Evolutionary conservation across 2,888 invertebrate species (phyloP), one percentile per base, ranked within the genome.

Genomic region (Amblyjoppa fuscipennis): DNA sequence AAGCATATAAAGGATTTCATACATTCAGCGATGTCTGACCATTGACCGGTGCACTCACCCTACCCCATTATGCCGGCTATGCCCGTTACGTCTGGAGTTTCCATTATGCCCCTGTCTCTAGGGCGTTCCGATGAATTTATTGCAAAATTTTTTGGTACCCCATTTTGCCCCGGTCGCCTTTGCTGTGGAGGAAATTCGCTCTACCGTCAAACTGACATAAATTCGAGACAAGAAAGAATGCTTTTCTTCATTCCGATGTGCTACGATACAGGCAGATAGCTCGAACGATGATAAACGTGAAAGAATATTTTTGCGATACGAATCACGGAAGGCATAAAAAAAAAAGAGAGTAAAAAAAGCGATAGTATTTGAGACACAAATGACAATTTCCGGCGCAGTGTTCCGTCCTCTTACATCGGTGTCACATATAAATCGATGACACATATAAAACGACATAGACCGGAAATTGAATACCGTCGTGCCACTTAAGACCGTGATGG

Each of bases 381-480:
- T 79, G 82, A 79, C 71, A 56, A 51, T 25, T 75, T 76, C 76
- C 82, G 81, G 41, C 56, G 41, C 56, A 45, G 6, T 53, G 53
- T 74, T 80, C 41, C 66, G 56, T 53, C 20, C 34, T 56, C 31
- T 74, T 34, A 64, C 64, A 64, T 51, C 64, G 25, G 16, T 31
- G 53, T 53, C 45, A 49, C 16, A 41, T 41, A 49, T 49, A 49
- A 49, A 49, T 49, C 45, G 45, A 53, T 73, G 73, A 80, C 45
- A 41, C 16, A 28, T 25, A 74, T 68, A 66, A 16, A 75, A 75
- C 59, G 74, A 70, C 64, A 73, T 75, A 68, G 59, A 41, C 82
- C 86, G 86, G 86, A 86, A 84, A 86, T 86, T 86, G 79, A 86
- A 86, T 84, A 84, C 79, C 76, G 71, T 61, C 77, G 70, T 59